phyloP scores from a whole-genome alignment of 2,113 vertebrate genomes.

The Raja brachyura region DNA sequence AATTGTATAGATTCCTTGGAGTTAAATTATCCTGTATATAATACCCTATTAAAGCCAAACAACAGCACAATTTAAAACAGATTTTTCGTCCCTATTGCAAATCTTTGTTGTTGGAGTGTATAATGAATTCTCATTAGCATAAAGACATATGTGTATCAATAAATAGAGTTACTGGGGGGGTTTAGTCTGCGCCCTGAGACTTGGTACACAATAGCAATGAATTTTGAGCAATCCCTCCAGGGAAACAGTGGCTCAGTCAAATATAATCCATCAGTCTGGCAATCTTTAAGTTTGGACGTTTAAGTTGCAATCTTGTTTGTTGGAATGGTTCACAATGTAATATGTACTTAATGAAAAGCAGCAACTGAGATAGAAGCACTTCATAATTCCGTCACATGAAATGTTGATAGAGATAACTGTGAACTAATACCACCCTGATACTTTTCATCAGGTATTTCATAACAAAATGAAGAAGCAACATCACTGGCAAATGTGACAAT shows the following conservation, averaged over 20 bases:
- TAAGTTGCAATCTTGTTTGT: neutral
- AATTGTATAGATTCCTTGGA: neutral
- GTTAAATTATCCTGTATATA: neutral
- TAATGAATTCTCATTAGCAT: constrained; percentile 13
- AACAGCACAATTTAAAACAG: neutral
- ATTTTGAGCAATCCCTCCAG: neutral
- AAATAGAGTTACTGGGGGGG: neutral
- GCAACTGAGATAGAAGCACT: neutral
- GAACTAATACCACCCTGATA: neutral
- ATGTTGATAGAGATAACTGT: neutral
- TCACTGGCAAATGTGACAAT: neutral
- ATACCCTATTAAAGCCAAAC: neutral
- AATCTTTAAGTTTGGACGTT: constrained; percentile 2
- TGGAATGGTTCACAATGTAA: neutral
- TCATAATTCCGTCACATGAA: neutral
- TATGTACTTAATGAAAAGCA: constrained; percentile 12
- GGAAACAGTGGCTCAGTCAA: constrained; percentile 1
- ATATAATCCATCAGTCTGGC: constrained; percentile 24
- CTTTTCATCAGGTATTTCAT: neutral
- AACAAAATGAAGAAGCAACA: neutral
- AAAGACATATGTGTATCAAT: neutral
- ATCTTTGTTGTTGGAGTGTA: neutral
- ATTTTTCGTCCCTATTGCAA: neutral
- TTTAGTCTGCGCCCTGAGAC: neutral
- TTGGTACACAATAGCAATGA: neutral